These are phyloP conservation scores for Neoarius graeffei DNA, from an alignment of 2,113 vertebrate genomes.

Conservation along the genomic window DNA sequence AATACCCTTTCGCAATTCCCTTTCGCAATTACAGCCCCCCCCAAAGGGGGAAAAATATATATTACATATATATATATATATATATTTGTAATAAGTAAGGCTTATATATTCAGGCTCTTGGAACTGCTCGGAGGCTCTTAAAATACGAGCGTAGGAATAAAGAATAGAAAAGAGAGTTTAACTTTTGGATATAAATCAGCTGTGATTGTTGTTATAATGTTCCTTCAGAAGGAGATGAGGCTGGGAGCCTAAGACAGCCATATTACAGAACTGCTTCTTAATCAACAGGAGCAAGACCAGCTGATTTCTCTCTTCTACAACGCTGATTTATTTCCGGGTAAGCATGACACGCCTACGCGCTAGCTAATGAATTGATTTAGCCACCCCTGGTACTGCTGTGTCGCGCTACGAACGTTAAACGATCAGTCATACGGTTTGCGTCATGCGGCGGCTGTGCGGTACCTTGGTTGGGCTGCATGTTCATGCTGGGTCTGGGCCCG, in stretches of 20 bases:
- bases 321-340: too few relatives aligned
- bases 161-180: background rate
- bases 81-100: background rate
- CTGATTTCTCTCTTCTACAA: background rate
- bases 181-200: background rate
- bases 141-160: background rate
- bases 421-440: background rate
- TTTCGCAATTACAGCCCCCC: background rate
- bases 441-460: constrained; percentile 19
- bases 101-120: background rate
- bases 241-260: background rate
- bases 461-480: constrained; percentile 98
- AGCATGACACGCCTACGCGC: background rate
- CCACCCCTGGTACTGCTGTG: background rate
- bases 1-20: background rate
- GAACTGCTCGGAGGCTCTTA: background rate
- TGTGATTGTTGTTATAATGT: background rate
- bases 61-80: background rate
- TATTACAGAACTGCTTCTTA: background rate
- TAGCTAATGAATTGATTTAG: background rate
- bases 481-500: constrained; percentile 94
- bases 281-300: background rate
- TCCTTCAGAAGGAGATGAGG: background rate
- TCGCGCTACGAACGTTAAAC: too few relatives aligned
- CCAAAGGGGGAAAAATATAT: background rate